A percentile compares a stretch with the other conserved stretches of the same genome.
Evolutionary conservation across 2,888 invertebrate genomes (phyloP).

Genomic region (Drosophila dives): DNA sequence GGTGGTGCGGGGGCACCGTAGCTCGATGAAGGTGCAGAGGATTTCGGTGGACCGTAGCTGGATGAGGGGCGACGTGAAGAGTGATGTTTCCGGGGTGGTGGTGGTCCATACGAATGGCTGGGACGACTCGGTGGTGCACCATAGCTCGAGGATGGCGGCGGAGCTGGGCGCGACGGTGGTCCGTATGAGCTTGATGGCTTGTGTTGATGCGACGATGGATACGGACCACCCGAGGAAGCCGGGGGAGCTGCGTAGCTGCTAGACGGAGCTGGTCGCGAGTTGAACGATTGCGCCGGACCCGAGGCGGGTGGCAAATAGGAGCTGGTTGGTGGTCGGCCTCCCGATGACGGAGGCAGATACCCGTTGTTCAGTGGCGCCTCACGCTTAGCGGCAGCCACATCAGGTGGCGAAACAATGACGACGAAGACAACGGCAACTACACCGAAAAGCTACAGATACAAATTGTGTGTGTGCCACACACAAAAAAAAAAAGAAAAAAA

Average conservation of each 20-base stretch:
- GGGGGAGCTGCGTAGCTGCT: constrained; percentile 84
- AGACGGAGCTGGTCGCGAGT: constrained; percentile 66
- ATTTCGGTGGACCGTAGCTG: constrained; percentile 84
- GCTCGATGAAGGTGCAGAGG: constrained; percentile 77
- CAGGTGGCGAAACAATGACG: constrained; percentile 51
- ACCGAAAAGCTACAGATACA: constrained; percentile 53
- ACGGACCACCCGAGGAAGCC: constrained; percentile 67
- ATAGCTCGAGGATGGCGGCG: constrained; percentile 80
- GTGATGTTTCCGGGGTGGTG: constrained; percentile 80
- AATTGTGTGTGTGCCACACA: constrained; percentile 3
- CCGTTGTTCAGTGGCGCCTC: constrained; percentile 83
- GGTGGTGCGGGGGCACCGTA: constrained; percentile 86
- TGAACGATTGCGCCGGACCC: constrained; percentile 82
- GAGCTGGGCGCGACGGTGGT: constrained; percentile 75
- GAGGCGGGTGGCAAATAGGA: constrained; percentile 87
- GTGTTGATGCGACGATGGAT: constrained; percentile 58
- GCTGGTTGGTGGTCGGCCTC: constrained; percentile 86
- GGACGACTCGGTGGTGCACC: constrained; percentile 76
- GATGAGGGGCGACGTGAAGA: constrained; percentile 85
- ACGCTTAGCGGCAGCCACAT: constrained; percentile 81
- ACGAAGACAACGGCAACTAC: constrained; percentile 45
- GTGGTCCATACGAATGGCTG: constrained; percentile 81
- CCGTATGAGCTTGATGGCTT: constrained; percentile 83
- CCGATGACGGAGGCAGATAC: constrained; percentile 83
- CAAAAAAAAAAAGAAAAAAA: background rate